These are phyloP conservation scores for Phoebastria nigripes DNA, from an alignment of 2,797 vertebrate genomes.

Conservation along the genomic window DNA sequence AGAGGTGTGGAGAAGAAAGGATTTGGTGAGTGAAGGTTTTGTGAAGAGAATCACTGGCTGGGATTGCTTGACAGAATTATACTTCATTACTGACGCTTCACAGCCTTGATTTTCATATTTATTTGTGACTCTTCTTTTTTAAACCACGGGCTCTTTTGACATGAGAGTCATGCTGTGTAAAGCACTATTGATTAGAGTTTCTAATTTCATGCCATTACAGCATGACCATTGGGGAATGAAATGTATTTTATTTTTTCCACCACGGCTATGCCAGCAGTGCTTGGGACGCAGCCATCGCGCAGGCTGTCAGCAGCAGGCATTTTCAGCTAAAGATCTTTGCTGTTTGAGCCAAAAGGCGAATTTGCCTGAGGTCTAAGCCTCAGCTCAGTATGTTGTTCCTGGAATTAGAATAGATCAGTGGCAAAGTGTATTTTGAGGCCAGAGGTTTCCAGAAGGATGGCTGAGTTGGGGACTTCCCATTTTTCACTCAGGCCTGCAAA, in stretches of 20 bases:
- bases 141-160: conserved; percentile 62
- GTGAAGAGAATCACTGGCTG: conserved; percentile 16
- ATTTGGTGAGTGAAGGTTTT: conserved; percentile 28
- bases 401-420: conserved; percentile 41
- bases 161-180: conserved; percentile 72
- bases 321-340: conserved; percentile 45
- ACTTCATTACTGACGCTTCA: conserved; percentile 66
- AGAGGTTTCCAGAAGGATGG: conserved; percentile 30
- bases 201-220: conserved; percentile 77
- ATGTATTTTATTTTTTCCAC: conserved; percentile 66
- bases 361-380: conserved; percentile 43
- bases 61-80: conserved; percentile 47
- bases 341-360: conserved; percentile 41
- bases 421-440: background rate
- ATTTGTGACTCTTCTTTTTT: conserved; percentile 66
- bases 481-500: background rate
- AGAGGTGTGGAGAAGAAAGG: conserved; percentile 43
- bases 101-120: conserved; percentile 67
- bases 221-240: conserved; percentile 72
- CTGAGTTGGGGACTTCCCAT: background rate
- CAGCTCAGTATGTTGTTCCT: conserved; percentile 27
- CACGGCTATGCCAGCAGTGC: conserved; percentile 21
- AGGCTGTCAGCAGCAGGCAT: conserved; percentile 47
- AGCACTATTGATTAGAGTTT: conserved; percentile 77
- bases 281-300: background rate